These are phyloP conservation scores for Oligia fasciuncula DNA, from an alignment of 2,888 invertebrate species.

Conservation along the genomic window DNA sequence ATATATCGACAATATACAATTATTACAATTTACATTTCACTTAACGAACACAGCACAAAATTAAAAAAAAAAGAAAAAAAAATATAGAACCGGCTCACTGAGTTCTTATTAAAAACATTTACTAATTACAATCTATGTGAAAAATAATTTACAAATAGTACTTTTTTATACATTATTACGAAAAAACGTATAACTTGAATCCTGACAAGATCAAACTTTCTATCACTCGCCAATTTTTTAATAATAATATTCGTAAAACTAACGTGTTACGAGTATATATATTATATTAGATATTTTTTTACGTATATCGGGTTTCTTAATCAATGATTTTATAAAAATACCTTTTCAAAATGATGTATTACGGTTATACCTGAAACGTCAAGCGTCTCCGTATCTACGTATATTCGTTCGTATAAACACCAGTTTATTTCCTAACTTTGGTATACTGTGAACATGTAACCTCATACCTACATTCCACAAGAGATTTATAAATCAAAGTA, in stretches of 20 bases:
- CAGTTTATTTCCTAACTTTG: constrained; percentile 89
- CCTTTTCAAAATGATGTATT: constrained; percentile 81
- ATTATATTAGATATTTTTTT: constrained; percentile 86
- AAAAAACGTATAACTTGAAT: constrained; percentile 88
- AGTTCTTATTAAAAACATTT: constrained; percentile 84
- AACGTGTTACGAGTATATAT: constrained; percentile 87
- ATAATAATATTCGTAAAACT: constrained; percentile 83
- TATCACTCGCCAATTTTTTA: constrained; percentile 76
- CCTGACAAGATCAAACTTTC: constrained; percentile 82
- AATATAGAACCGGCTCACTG: constrained; percentile 85
- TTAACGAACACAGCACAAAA: constrained; percentile 90
- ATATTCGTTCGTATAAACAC: constrained; percentile 72
- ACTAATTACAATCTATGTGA: constrained; percentile 86
- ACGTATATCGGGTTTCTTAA: constrained; percentile 89
- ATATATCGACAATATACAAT: constrained; percentile 89
- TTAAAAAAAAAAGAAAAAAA: constrained; percentile 74
- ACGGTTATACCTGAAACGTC: constrained; percentile 68
- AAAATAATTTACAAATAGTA: constrained; percentile 88
- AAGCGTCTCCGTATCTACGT: constrained; percentile 70
- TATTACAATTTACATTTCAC: constrained; percentile 89
- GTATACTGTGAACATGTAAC: constrained; percentile 88
- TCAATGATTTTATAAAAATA: constrained; percentile 90
- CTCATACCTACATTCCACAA: constrained; percentile 80
- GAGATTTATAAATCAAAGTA: constrained; percentile 72
- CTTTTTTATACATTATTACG: constrained; percentile 83